phyloP scores from a whole-genome alignment of 2,797 vertebrate species.

The Phrynocephalus guinanensis region DNA sequence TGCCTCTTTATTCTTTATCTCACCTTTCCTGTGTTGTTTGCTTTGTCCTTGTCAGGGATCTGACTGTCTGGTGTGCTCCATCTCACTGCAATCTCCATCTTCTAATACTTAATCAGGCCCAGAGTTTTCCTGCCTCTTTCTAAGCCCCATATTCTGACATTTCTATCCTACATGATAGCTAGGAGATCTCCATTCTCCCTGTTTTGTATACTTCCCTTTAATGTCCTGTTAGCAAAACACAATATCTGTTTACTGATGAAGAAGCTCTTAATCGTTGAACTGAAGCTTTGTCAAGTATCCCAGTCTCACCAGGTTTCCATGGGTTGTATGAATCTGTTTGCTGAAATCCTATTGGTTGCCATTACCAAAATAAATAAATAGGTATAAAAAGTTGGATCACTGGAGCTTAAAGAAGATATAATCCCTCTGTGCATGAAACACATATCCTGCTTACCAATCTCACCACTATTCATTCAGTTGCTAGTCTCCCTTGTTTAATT shows the following conservation, averaged over 20 bases:
- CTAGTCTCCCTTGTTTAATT: background rate
- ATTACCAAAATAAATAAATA: no score
- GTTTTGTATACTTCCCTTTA: background rate
- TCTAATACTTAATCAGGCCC: constrained; percentile 11
- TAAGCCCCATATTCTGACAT: background rate
- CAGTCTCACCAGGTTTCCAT: background rate
- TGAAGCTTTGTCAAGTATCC: background rate
- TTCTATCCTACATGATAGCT: background rate
- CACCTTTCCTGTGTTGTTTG: background rate
- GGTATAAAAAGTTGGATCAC: no score
- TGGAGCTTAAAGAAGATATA: no score
- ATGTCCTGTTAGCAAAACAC: background rate
- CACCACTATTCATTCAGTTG: background rate
- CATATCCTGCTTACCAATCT: background rate
- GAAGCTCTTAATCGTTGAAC: background rate
- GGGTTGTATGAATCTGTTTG: background rate
- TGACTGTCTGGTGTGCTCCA: background rate
- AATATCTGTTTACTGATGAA: background rate
- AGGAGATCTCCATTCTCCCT: background rate
- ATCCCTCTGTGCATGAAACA: background rate
- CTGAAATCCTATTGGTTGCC: no score
- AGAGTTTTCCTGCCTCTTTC: background rate
- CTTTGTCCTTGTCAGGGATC: background rate
- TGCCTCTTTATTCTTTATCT: background rate
- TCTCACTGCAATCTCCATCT: background rate